Evolutionary conservation across 2,888 invertebrate genomes (phyloP).

Genomic region (Pecten maximus): DNA sequence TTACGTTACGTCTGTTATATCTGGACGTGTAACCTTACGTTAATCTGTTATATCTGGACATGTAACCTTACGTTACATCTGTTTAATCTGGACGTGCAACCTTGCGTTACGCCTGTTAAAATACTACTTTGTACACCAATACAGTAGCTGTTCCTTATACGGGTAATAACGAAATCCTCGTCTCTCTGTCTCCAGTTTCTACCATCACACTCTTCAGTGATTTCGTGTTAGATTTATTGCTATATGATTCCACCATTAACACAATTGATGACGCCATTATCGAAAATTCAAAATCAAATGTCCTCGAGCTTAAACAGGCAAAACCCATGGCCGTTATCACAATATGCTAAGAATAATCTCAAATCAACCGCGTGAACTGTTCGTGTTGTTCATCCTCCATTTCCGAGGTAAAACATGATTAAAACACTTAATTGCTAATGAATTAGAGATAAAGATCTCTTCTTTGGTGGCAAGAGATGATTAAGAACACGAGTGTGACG

Average conservation of each 20-base stretch:
- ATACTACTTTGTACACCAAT: no score
- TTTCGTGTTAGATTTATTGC: not conserved
- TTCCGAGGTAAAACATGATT: not conserved
- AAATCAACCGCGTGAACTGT: not conserved
- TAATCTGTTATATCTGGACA: no score
- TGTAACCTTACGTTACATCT: no score
- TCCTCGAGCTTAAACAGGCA: not conserved
- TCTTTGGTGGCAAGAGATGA: not conserved
- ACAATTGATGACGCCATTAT: slow-evolving; percentile 7
- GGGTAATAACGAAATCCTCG: no score
- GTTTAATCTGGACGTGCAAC: no score
- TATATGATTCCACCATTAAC: slow-evolving; percentile 10
- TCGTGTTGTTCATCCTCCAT: not conserved
- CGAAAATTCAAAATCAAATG: not conserved
- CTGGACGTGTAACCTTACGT: no score
- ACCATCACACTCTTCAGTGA: not conserved
- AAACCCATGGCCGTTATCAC: not conserved
- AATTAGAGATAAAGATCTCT: not conserved
- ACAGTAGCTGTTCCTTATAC: no score
- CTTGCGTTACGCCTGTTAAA: no score
- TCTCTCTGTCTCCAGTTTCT: not conserved
- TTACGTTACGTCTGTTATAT: no score
- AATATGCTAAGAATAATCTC: not conserved
- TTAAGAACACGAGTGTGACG: not conserved
- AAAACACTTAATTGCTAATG: not conserved